Percentiles rank a stretch among this genome's conserved stretches.
These are phyloP conservation scores for Recurvirostra avosetta DNA, from an alignment of 2,113 vertebrate species.

Conservation along the genomic window DNA sequence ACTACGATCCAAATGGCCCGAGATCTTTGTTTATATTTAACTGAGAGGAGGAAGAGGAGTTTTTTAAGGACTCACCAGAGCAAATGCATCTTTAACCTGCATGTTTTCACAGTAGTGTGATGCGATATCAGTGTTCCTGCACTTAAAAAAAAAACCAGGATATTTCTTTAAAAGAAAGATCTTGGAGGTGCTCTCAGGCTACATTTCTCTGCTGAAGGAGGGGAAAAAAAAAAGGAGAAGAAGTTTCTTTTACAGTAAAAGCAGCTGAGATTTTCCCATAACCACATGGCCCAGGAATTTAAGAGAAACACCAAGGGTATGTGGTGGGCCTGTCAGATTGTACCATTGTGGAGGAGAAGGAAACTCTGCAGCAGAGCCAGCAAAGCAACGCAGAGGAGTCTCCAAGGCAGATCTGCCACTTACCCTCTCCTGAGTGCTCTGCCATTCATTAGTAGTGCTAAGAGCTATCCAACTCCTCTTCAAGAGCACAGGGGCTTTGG, in stretches of 20 bases:
- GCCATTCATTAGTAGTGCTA: background rate
- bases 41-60: background rate
- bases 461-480: background rate
- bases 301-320: background rate
- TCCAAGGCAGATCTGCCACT: background rate
- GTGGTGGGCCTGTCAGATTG: background rate
- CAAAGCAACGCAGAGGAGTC: background rate
- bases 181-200: background rate
- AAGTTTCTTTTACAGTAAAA: background rate
- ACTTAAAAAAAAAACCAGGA: background rate
- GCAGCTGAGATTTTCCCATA: background rate
- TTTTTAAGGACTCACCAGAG: background rate
- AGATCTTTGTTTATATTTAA: background rate
- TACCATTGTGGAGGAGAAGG: background rate
- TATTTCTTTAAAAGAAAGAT: background rate
- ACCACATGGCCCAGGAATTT: background rate
- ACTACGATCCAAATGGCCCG: background rate
- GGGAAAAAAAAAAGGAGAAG: too few species aligned
- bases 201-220: background rate
- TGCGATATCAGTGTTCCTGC: background rate
- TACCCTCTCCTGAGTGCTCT: background rate
- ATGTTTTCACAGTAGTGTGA: background rate
- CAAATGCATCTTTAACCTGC: background rate
- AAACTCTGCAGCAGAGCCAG: background rate
- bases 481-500: rapidly evolving